Base-by-base conservation (phyloP, 2,888 invertebrate genomes). In the Prosopocoilus inquinatus region DNA sequence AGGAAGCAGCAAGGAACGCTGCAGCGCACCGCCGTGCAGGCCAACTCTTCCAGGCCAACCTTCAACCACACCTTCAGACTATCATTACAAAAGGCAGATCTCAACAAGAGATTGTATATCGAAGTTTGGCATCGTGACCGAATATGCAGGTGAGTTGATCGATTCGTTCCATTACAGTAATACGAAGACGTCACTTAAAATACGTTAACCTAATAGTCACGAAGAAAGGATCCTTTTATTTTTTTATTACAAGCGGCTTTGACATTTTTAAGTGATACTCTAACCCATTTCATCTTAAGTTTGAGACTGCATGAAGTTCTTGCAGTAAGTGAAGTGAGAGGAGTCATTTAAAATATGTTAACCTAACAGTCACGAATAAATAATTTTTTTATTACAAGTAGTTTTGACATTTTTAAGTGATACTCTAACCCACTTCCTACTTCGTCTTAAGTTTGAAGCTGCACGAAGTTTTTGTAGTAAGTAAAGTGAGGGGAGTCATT, bases 91-190 rank as follows among this genome's bases (percentile, higher is more conserved):
- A 79, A 80, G 34, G 66, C 78, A 28, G 83, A 84, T 67, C 78
- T 80, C 39, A 78, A 85, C 67, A 81, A 84, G 73, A 80, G 91
- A 43, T 56, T 76, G 12, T 69, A 71, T 53, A 81, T 93, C 65
- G 91, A 92, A 43, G 91, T 91, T 44, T 93, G 93, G 93, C 92
- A 92, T 74, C 81, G 93, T 64, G 90, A 92, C 77, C 85, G 90
- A 65, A 86, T 85, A 64, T 85, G 87, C 74, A 88, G 90, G 93
- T 93, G 81, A 53, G 50, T 32, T 13, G 43, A 43, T 20, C 43
- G 12, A 28, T 28, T 28, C 20, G 7, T 33, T 13, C 9, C 39
- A 39, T 39, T 39, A 15, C 9, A 2, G 7, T 13, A 13, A 28
- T 28, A 28, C 20, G 20, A 28, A 7, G 8, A n/a, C 9, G 1